Percentiles rank a stretch among this genome's conserved stretches.
These are phyloP conservation scores for Mus spicilegus DNA, from an alignment of 2,113 vertebrate genomes.

Conservation along the genomic window DNA sequence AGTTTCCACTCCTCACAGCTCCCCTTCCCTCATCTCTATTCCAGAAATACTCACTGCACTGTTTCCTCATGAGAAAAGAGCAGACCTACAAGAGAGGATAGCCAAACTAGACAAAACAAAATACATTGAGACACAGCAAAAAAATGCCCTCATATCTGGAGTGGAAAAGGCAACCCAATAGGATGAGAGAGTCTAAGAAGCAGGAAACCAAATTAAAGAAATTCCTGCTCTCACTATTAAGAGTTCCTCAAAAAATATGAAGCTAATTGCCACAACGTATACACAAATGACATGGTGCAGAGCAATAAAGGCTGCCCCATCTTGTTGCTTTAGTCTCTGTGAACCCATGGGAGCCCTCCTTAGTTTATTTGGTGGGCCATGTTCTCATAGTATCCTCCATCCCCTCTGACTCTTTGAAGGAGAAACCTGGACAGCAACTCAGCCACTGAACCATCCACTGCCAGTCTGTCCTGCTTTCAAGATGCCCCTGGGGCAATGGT, in stretches of 20 bases:
- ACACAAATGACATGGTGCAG: neutral
- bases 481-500: neutral
- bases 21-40: neutral
- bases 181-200: neutral
- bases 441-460: too few species aligned
- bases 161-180: neutral
- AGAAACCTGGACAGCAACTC: neutral
- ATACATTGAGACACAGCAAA: too few species aligned
- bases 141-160: neutral
- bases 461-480: neutral
- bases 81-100: neutral
- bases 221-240: neutral
- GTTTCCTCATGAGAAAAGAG: neutral
- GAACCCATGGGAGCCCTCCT: neutral
- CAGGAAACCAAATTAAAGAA: neutral
- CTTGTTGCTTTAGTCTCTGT: neutral
- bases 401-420: neutral
- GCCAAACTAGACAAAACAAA: neutral
- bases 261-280: neutral
- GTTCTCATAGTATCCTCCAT: neutral
- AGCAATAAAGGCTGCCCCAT: neutral
- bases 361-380: neutral
- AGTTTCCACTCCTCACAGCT: neutral
- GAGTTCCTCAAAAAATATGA: neutral
- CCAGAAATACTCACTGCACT: neutral